phyloP scores from a whole-genome alignment of 2,113 vertebrate genomes.

The Caranx melampygus region DNA sequence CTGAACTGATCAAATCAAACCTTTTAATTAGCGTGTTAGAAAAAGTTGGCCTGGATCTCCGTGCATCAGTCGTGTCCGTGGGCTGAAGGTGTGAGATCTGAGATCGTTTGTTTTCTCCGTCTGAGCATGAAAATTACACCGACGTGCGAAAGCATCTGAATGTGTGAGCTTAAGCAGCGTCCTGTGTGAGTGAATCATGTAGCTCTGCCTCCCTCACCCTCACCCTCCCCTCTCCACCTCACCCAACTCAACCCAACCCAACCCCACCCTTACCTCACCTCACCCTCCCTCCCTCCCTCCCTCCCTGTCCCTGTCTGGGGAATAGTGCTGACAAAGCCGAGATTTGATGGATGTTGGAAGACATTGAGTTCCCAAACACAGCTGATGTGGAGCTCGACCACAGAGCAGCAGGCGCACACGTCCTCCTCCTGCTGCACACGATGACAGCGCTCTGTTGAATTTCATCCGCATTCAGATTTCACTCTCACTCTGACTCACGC shows the following conservation, averaged over 20 bases:
- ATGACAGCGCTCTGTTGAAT: slow-evolving; percentile 25
- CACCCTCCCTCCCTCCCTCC: background rate
- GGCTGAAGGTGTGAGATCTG: slow-evolving; percentile 1
- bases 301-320: slow-evolving; percentile 33
- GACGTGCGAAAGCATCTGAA: background rate
- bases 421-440: slow-evolving; percentile 30
- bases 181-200: slow-evolving; percentile 54
- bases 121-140: background rate
- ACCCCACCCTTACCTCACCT: background rate
- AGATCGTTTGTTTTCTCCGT: background rate
- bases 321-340: slow-evolving; percentile 66
- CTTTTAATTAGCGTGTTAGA: slow-evolving; percentile 1
- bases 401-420: background rate
- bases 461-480: slow-evolving; percentile 56
- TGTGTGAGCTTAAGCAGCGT: slow-evolving; percentile 32
- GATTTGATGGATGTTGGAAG: slow-evolving; percentile 71
- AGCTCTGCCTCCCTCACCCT: slow-evolving; percentile 9
- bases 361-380: slow-evolving; percentile 63
- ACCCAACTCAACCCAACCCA: background rate
- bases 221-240: background rate
- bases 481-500: slow-evolving; percentile 57
- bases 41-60: background rate
- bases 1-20: background rate
- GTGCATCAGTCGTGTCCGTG: background rate
- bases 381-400: slow-evolving; percentile 36